These are phyloP conservation scores for Laupala kohalensis DNA, from an alignment of 1,140 invertebrate genomes.

Conservation along the genomic window DNA sequence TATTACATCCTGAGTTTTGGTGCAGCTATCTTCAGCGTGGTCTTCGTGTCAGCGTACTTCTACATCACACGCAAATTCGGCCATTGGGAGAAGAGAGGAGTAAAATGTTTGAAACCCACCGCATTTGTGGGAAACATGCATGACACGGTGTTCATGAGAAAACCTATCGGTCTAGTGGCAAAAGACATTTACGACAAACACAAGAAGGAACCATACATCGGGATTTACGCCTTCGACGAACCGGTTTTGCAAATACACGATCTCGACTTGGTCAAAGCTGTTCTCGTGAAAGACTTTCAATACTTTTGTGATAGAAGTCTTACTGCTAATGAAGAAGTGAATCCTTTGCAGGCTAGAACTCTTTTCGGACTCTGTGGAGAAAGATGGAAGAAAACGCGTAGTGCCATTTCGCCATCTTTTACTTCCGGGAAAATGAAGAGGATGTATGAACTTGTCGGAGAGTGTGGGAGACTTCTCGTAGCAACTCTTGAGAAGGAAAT, in stretches of 20 bases:
- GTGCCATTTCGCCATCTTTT: constrained; percentile 27
- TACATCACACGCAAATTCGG: not conserved
- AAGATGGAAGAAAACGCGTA: constrained; percentile 28
- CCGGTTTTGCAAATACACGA: not conserved
- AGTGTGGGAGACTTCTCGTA: too few species aligned
- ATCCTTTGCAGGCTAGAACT: constrained; percentile 22
- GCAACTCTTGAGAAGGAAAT: too few species aligned
- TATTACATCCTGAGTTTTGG: too few species aligned
- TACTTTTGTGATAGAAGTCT: constrained; percentile 7
- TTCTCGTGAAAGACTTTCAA: constrained; percentile 10
- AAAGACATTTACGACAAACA: constrained; percentile 15
- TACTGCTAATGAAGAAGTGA: constrained; percentile 13
- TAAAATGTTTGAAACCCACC: constrained; percentile 11
- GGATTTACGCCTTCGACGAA: constrained; percentile 14
- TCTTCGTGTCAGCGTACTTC: not conserved
- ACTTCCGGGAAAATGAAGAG: constrained; percentile 28
- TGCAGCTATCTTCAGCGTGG: not conserved
- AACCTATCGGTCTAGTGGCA: not conserved
- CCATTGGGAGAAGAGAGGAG: constrained; percentile 13
- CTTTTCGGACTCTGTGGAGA: constrained; percentile 23
- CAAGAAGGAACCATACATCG: constrained; percentile 2
- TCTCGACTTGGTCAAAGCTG: not conserved
- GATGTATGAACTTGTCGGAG: too few species aligned
- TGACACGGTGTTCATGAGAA: not conserved
- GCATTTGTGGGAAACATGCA: constrained; percentile 17